Percentiles rank a stretch among this genome's conserved stretches.
Conservation (phyloP, 2,113 vertebrate genomes). For the Cavia aperea region DNA sequence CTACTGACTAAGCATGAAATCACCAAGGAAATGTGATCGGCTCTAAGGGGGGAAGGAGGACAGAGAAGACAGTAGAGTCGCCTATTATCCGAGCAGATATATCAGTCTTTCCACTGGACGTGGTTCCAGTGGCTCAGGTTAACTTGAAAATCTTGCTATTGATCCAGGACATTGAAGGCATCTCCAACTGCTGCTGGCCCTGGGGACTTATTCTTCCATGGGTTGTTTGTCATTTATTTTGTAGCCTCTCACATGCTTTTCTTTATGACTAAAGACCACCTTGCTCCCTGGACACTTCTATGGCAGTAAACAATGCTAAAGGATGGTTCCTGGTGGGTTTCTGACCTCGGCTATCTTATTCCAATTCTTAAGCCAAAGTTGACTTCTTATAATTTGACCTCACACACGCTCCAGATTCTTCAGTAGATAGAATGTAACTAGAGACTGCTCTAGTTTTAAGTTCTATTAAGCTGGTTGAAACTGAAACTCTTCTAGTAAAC, state of each 20-base stretch:
- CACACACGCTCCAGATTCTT: neutral
- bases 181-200: conserved; percentile 34
- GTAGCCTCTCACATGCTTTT: neutral
- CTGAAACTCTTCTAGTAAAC: conserved; percentile 43
- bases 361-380: conserved; percentile 9
- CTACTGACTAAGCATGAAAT: conserved; percentile 50
- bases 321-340: neutral
- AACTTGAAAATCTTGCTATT: conserved; percentile 7
- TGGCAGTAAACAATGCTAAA: neutral
- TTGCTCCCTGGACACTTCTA: no score
- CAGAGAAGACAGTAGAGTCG: conserved; percentile 20
- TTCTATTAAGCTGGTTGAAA: conserved; percentile 47
- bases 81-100: neutral
- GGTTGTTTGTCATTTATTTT: neutral
- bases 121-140: conserved; percentile 25
- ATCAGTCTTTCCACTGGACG: conserved; percentile 6
- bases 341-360: conserved; percentile 13
- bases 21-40: conserved; percentile 65
- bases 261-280: no score
- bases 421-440: conserved; percentile 27
- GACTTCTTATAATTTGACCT: neutral
- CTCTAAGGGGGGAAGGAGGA: neutral
- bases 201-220: neutral
- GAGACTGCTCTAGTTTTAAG: conserved; percentile 25
- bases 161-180: neutral